Base-by-base conservation (phyloP, 2,888 invertebrate genomes). In the Netelia fuscicornis region DNA sequence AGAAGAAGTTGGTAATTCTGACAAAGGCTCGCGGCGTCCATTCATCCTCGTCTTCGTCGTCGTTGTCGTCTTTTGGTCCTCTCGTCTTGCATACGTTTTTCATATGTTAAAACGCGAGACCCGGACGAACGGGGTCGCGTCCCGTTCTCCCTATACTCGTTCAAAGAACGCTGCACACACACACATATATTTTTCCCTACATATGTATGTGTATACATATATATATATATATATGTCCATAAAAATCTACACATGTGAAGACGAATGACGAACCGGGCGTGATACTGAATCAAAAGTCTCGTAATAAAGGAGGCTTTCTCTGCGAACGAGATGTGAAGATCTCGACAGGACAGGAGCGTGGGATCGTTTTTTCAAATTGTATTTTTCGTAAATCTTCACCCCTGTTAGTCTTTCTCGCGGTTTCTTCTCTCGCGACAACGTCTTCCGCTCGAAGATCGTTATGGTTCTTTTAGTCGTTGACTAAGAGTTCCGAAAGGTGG, bases 201-300 rank as follows among this genome's bases (percentile, higher is more conserved):
- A 70, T 37, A 30, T 56, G 10, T 54, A 37, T 70, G 9, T 30
- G 37, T 54, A 42, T 70, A 37, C 58, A 60, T 44, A 17, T 17
- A 17, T 17, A 17, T 17, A 17, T 17, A 17, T 17, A 17, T 17
- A 17, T 17, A 20, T 44, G 42, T 52, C 11, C 20, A 37, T 58
- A 62, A 25, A 52, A 48, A 56, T n/a, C 20, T 44, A 25, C 11
- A 44, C 13, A 23, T 30, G 48, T 65, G 64, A 48, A 44, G 60
- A 62, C 60, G 52, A 71, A 77, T 58, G 72, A 52, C 58, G 60
- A 48, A 37, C 13, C 77, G 83, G 90, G 93, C 93, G 93, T 93
- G 93, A 93, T 93, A 93, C 92, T 92, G 93, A 93, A 93, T 93
- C 92, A 92, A 92, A 91, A 89, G 87, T 89, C 89, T 88, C 89